Percentiles rank a stretch among this genome's conserved stretches.
Evolutionary conservation across 2,888 invertebrate species (phyloP).

Genomic region (Anarsia innoxiella): DNA sequence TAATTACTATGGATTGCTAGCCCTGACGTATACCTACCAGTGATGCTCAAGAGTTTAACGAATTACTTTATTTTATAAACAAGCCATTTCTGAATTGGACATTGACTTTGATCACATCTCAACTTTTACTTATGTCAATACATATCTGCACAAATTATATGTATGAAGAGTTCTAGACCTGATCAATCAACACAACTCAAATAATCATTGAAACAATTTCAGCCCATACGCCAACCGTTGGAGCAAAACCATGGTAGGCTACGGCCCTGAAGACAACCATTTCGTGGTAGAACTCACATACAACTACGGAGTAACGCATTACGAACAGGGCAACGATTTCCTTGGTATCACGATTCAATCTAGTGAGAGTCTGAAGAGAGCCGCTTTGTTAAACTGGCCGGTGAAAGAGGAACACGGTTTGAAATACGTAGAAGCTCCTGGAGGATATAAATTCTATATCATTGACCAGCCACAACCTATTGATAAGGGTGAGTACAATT

Average conservation of each 20-base stretch:
- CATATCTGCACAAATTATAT: no score
- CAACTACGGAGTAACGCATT: constrained; percentile 93
- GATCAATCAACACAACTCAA: no score
- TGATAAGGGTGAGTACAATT: constrained; percentile 71
- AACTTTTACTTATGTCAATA: not conserved
- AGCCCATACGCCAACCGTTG: constrained; percentile 98
- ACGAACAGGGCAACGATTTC: constrained; percentile 95
- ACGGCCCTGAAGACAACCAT: constrained; percentile 94
- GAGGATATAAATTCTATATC: constrained; percentile 92
- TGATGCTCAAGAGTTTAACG: no score
- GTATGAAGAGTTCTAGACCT: no score
- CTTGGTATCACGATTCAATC: constrained; percentile 89
- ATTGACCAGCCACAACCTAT: constrained; percentile 81
- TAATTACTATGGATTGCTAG: no score
- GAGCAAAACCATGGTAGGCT: constrained; percentile 99
- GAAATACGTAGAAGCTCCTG: constrained; percentile 87
- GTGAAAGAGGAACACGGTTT: constrained; percentile 76
- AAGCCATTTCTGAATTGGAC: no score
- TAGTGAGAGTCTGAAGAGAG: constrained; percentile 83
- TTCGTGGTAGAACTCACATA: constrained; percentile 98
- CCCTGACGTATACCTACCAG: no score
- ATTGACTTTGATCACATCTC: no score
- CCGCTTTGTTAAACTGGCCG: constrained; percentile 83
- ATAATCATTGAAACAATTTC: constrained; percentile 24
- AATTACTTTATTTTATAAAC: no score